These are phyloP conservation scores for Sylvilagus floridanus DNA, from an alignment of 2,797 vertebrate species.

Conservation along the genomic window DNA sequence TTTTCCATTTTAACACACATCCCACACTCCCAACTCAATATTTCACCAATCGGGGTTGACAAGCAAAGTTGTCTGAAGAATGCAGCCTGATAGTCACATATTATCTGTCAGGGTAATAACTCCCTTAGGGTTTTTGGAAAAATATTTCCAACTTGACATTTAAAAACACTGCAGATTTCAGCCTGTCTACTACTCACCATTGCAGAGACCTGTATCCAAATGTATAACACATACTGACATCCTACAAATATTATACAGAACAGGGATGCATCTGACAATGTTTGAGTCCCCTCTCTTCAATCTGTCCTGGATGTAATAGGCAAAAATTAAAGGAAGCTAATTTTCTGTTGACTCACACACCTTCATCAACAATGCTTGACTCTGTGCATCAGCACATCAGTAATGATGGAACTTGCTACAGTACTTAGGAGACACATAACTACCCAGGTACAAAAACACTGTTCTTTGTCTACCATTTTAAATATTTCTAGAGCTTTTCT, in stretches of 20 bases:
- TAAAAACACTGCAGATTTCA: slow-evolving; percentile 52
- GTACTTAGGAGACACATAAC: background rate
- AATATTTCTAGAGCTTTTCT: background rate
- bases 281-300: background rate
- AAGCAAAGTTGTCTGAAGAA: slow-evolving; percentile 60
- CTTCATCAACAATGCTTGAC: slow-evolving; percentile 18
- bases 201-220: slow-evolving; percentile 12
- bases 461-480: background rate
- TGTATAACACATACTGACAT: background rate
- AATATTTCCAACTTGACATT: slow-evolving; percentile 64
- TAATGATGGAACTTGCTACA: background rate
- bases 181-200: background rate
- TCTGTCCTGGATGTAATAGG: background rate
- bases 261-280: background rate
- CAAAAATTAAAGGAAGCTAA: background rate
- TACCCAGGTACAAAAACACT: background rate
- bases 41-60: slow-evolving; percentile 59
- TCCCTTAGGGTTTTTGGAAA: slow-evolving; percentile 51
- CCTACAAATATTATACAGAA: background rate
- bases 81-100: slow-evolving; percentile 41
- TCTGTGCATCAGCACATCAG: background rate
- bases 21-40: slow-evolving; percentile 7
- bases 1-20: slow-evolving; percentile 53
- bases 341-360: slow-evolving; percentile 37
- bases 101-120: slow-evolving; percentile 66